Base-by-base conservation (phyloP, 1,140 invertebrate genomes). In the Lasioglossum baleicum region DNA sequence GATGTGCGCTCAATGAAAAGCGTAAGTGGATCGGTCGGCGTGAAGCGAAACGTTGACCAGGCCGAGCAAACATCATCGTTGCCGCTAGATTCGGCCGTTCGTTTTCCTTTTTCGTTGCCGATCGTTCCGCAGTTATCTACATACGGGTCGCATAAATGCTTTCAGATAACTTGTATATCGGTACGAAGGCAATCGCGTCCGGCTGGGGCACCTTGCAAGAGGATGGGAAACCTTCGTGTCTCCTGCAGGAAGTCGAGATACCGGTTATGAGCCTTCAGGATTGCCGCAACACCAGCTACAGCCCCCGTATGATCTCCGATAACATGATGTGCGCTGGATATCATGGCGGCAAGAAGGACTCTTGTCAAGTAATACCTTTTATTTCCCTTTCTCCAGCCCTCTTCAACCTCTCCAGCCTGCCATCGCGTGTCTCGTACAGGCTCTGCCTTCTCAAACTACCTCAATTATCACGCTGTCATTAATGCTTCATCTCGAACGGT, bases 241-340 rank as follows among this genome's bases (percentile, higher is more conserved):
- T 96, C 10, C 93, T 98, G 17, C 96, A 97, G 87, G 96, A 97
- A 90, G 97, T 97, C 2, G 95, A 97, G 82, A 95, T 98, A 6
- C 97, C 97, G 2, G 96, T 98, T 4, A 93, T 98, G 83, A 96
- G 95, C 87, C 96, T 97, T 88, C 92, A 95, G 15, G 95, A 95
- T 44, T 98, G 97, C 87, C 93, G 94, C 58, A 96, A 96, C 63
- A 97, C 96, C 0, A 97, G 96, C 88, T 97, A 97, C 88, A 96
- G 94, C 6, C 90, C 95, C 2, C 94, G 95, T 53, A 96, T 97
- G 95, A 97, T 98, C 72, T 96, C 96, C 0, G 95, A 97, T 80
- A 97, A 97, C 87, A 97, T 97, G 97, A 86, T 98, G 89, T 98
- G 97, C 88, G 97, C 97, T 35, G 97, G 97, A 13, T 97, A 96